Evolutionary conservation across 2,797 vertebrate genomes (phyloP).

Genomic region (Dipus sagitta): DNA sequence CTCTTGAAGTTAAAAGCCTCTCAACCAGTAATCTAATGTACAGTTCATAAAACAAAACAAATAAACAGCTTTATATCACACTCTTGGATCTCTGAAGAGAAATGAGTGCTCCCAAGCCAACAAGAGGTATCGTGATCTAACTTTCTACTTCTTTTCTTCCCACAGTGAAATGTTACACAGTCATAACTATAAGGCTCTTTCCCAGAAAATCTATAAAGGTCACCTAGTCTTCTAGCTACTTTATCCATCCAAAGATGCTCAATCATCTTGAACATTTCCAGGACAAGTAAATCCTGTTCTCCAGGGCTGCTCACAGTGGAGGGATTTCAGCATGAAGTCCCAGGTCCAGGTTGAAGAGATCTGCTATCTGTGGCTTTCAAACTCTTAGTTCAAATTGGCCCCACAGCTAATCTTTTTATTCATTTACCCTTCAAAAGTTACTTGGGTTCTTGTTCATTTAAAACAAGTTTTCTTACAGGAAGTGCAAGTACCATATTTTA

Average conservation of each 20-base stretch:
- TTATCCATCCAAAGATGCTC: background rate
- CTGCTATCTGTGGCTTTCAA: slow-evolving; percentile 5
- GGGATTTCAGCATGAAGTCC: background rate
- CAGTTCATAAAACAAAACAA: background rate
- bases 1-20: background rate
- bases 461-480: slow-evolving; percentile 18
- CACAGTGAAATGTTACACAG: background rate
- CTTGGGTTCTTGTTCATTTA: slow-evolving; percentile 32
- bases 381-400: background rate
- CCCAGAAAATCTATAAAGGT: background rate
- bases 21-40: background rate
- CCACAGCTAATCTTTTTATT: background rate
- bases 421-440: slow-evolving; percentile 31
- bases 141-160: background rate
- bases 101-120: background rate
- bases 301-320: background rate
- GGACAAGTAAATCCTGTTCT: background rate
- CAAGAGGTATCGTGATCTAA: background rate
- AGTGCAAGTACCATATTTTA: background rate
- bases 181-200: background rate
- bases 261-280: background rate
- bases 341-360: background rate
- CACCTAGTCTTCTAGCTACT: background rate
- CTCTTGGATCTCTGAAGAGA: background rate
- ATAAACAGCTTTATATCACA: background rate